These are phyloP conservation scores for Maniola hyperantus DNA, from an alignment of 2,888 invertebrate species.

Conservation along the genomic window DNA sequence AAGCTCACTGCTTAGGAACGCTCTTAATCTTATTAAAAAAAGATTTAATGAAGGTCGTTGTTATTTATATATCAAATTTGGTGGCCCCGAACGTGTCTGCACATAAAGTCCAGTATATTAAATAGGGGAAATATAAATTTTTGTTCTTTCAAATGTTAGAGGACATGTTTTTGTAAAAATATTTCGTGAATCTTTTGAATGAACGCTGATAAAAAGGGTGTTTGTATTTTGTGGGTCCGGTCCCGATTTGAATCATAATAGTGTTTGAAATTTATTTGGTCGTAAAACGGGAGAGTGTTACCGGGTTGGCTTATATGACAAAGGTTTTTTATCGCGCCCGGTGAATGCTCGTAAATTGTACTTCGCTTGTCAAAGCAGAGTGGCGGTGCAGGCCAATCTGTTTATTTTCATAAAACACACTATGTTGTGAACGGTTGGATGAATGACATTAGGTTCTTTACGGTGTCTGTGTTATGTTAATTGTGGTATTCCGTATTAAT, in stretches of 20 bases:
- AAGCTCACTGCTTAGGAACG: conserved; percentile 52
- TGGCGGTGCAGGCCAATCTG: conserved; percentile 34
- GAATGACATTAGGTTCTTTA: conserved; percentile 4
- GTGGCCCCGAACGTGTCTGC: conserved; percentile 60
- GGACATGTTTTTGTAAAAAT: conserved; percentile 62
- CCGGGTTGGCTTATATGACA: conserved; percentile 73
- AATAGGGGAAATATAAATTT: conserved; percentile 42
- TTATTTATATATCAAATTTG: conserved; percentile 55
- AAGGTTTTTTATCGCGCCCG: conserved; percentile 74
- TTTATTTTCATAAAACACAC: conserved; percentile 33
- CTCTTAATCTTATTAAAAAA: conserved; percentile 62
- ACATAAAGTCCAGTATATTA: conserved; percentile 49
- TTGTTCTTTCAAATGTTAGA: conserved; percentile 44
- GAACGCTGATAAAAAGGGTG: conserved; percentile 66
- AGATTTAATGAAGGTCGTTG: conserved; percentile 47
- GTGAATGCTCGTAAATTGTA: conserved; percentile 76
- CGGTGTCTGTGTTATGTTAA: conserved; percentile 10
- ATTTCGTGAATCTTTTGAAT: conserved; percentile 67
- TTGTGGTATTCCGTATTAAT: background rate
- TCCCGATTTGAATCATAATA: conserved; percentile 80
- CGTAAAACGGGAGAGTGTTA: conserved; percentile 76
- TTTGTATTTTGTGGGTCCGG: conserved; percentile 72
- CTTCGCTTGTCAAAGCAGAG: conserved; percentile 72
- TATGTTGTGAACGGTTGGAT: conserved; percentile 15
- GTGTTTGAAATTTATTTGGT: conserved; percentile 81